Evolutionary conservation across 2,888 invertebrate genomes (phyloP).

Genomic region (Athalia cordata): DNA sequence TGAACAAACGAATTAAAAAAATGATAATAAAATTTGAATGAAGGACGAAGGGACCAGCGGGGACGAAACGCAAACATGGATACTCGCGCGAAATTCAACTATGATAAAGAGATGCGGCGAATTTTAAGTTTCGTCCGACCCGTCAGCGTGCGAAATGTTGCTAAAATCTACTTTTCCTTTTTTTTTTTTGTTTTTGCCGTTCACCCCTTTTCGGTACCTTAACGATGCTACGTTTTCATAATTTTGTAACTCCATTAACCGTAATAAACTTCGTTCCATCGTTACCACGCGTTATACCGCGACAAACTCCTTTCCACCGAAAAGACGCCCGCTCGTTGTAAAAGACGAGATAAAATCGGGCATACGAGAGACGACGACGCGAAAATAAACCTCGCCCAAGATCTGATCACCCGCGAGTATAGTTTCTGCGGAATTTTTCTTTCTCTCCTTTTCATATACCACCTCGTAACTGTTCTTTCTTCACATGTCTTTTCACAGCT

Average conservation of each 20-base stretch:
- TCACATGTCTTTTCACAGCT: background rate
- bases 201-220: background rate
- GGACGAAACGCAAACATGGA: conserved; percentile 4
- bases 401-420: too few species aligned
- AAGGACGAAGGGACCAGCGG: background rate
- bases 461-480: background rate
- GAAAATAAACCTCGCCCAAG: too few species aligned
- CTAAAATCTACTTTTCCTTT: too few species aligned
- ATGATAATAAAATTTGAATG: too few species aligned
- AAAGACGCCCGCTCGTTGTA: conserved; percentile 1
- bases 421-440: too few species aligned
- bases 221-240: conserved; percentile 4
- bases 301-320: too few species aligned
- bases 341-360: background rate
- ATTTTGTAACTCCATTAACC: conserved; percentile 18
- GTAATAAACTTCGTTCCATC: conserved; percentile 17
- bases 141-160: too few species aligned
- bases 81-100: background rate
- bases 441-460: too few species aligned
- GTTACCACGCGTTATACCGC: background rate
- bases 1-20: background rate
- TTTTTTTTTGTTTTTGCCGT: too few species aligned
- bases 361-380: too few species aligned
- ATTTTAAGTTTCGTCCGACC: background rate
- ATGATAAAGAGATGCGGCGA: background rate